Evolutionary conservation across 2,888 invertebrate species (phyloP), one percentile per base, ranked within the genome.

Genomic region (Apamea sordens): DNA sequence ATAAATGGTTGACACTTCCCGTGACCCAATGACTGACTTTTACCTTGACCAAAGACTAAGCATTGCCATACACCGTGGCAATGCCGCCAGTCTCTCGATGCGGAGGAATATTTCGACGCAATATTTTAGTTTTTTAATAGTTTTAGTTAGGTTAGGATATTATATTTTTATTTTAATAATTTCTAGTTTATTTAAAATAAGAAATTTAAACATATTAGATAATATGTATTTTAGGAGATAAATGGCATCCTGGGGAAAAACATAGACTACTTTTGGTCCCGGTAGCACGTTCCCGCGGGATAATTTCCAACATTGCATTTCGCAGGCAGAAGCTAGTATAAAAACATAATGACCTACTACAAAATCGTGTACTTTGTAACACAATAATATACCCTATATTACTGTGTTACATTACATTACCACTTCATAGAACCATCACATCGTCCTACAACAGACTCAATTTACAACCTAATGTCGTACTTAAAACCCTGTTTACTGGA

Each of bases 381-480:
- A 41, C 41, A 41, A 7, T 41, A 41, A 41, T 41, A 41, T 32
- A 21, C 7, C 10, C n/a, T 18, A 69, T 28, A 24, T 72, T 11
- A 28, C 32, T 63, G 15, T 24, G 5, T 77, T 2, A 85, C 21
- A 10, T 77, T 3, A 85, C n/a, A 80, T 69, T 53, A 80, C 18
- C 59, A 59, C 28, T 65, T 18, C 18, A 80, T 63, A 47, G 80
- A 80, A 81, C 32, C 61, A 72, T 68, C 61, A 28, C 44, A 61
- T 41, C 28, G 32, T 68, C 59, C 72, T 59, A 71, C 32, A 82
- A 76, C 36, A 47, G 24, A 75, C 41, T 24, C 50, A 24, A 73
- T 85, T 76, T 70, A 85, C 75, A 68, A 85, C 65, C 24, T 53
- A 73, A 84, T 84, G 68, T 32, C 41, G 71, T 79, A 73, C 73